Conservation (phyloP, 2,888 invertebrate species). For the Cabera pusaria region DNA sequence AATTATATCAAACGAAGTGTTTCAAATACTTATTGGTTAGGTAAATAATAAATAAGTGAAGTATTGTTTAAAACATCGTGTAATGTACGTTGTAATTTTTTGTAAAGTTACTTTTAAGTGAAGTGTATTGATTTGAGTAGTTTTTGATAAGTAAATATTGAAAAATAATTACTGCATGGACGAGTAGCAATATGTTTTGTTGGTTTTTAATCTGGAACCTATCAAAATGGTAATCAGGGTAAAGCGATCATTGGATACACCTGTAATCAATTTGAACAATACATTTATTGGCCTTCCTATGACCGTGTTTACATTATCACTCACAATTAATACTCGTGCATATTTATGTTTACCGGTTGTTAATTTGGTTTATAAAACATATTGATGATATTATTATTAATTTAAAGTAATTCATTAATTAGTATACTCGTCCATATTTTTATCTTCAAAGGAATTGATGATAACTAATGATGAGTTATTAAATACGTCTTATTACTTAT, state of each 20-base stretch:
- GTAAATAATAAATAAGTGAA: conserved; percentile 37
- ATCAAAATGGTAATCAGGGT: conserved; percentile 74
- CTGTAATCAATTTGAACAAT: conserved; percentile 26
- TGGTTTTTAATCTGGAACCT: conserved; percentile 32
- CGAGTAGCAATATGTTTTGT: conserved; percentile 51
- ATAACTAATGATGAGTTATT: conserved; percentile 60
- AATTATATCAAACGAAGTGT: conserved; percentile 57
- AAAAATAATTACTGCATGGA: conserved; percentile 64
- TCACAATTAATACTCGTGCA: background rate
- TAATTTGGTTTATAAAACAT: no score
- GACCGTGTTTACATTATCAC: no score
- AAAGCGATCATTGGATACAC: conserved; percentile 46
- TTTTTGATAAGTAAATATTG: conserved; percentile 81
- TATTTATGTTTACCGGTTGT: no score
- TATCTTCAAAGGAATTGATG: conserved; percentile 81
- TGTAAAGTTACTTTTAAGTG: conserved; percentile 75
- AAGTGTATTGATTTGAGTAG: conserved; percentile 71
- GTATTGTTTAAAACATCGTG: conserved; percentile 51
- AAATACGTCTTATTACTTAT: conserved; percentile 52
- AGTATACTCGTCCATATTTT: conserved; percentile 66
- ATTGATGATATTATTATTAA: no score
- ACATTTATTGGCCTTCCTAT: no score
- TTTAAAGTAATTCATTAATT: background rate
- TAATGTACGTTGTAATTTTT: conserved; percentile 74
- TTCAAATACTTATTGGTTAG: conserved; percentile 46